phyloP scores from a whole-genome alignment of 1,140 invertebrate genomes.

The Pogonomyrmex barbatus region DNA sequence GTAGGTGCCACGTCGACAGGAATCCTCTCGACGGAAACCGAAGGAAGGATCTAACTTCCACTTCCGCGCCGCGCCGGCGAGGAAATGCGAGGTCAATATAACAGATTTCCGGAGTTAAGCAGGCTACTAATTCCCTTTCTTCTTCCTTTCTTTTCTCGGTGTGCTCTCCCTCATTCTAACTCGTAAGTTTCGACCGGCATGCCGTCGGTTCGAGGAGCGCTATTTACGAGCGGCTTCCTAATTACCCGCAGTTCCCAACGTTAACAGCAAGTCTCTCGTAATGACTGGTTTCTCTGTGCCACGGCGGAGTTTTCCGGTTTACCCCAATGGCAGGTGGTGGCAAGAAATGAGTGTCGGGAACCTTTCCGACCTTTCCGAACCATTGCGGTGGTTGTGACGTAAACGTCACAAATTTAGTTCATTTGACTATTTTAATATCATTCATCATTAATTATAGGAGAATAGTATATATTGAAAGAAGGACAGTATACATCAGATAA shows the following conservation, averaged over 20 bases:
- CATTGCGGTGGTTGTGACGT: neutral
- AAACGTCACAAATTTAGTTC: neutral
- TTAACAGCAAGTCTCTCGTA: constrained; percentile 77
- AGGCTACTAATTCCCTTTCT: constrained; percentile 44
- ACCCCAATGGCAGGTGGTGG: constrained; percentile 17
- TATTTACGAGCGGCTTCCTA: constrained; percentile 82
- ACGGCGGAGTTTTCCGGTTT: constrained; percentile 68
- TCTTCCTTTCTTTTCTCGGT: constrained; percentile 39
- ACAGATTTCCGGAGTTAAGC: constrained; percentile 34
- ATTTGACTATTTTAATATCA: constrained; percentile 22
- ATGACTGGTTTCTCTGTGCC: constrained; percentile 70
- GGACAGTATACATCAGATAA: neutral
- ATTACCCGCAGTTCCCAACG: constrained; percentile 82
- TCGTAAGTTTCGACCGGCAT: constrained; percentile 44
- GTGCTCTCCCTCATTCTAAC: constrained; percentile 26
- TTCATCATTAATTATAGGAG: neutral
- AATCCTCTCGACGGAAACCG: neutral
- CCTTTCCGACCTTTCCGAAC: too few relatives aligned
- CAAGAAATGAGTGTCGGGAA: constrained; percentile 1
- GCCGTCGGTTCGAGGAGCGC: constrained; percentile 61
- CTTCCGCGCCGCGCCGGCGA: constrained; percentile 22
- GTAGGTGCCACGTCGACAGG: constrained; percentile 34
- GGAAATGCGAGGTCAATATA: constrained; percentile 50
- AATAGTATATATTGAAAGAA: neutral
- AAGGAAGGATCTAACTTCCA: constrained; percentile 26